Evolutionary conservation across 2,888 invertebrate species (phyloP), one percentile per base, ranked within the genome.

Genomic region (Microplitis manilae): DNA sequence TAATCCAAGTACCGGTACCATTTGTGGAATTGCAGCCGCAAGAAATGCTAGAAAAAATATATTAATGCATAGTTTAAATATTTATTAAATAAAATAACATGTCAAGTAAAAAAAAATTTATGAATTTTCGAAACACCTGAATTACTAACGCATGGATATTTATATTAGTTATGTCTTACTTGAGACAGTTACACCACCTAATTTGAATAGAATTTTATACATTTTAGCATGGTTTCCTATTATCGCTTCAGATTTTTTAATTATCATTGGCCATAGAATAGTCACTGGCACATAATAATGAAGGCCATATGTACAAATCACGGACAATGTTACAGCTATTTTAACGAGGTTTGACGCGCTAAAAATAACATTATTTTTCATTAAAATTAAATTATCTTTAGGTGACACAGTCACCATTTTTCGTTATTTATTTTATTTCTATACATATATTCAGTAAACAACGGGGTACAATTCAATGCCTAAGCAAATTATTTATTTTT

Each of bases 241-340:
- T 70, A 20, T 65, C 20, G 50, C 50, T 50, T 30, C 13, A 38
- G 13, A 20, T 65, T 20, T 38, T 65, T 13, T 17, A 65, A 30
- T 65, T 38, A 94, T 86, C 65, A 87, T 86, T 2, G 93, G 92
- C 92, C 93, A 93, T n/a, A 94, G 88, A 77, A 94, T 92, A 60
- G 91, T 90, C 80, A 93, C 90, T 5, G 94, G 93, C 2, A 94
- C 93, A 84, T 93, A 94, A 83, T 94, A 92, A 86, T 94, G 93
- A 6, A 94, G 89, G 1, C 92, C 92, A 85, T 93, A 94, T 0
- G 93, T 92, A 78, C 93, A 91, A 82, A 94, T 90, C 67, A 94
- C 92, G 7, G 93, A 92, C 5, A 92, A 73, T 0, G 92, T 91
- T 87, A 94, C 92, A 82, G 92, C 88, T 40, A 93, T 82, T 84